Evolutionary conservation across 1,140 invertebrate species (phyloP), one percentile per base, ranked within the genome.

Genomic region (Calosoma granatense): DNA sequence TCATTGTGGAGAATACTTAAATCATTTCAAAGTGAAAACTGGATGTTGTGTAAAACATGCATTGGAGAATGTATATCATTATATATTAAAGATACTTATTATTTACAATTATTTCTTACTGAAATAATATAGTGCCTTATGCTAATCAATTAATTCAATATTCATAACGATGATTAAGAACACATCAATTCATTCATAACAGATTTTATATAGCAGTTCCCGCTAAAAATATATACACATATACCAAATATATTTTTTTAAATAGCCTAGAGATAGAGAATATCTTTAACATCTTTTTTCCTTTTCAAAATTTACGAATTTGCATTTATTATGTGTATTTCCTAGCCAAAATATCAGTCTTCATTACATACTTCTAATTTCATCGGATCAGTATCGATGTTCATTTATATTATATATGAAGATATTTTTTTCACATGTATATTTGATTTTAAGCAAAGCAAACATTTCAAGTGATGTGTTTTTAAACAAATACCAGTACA

Each of bases 161-260:
- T 47, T 30, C 9, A 47, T 47, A 36, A 36, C 26, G n/a, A 36
- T 36, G n/a, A 36, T 47, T 9, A 47, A 9, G 41, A 47, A 47
- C 41, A 47, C 15, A 36, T 36, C 26, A 36, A 36, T 36, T 36
- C n/a, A 47, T 47, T 47, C 17, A 47, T 47, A 47, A 47, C 41
- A 47, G 41, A 47, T 47, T 47, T 30, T 30, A n/a, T n/a, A n/a
- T 47, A 47, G 41, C 41, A 47, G 9, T 47, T 47, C 26, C 9
- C 41, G 41, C 41, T 47, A 47, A 47, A 47, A 47, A 47, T 47
- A 47, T 47, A 47, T 47, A 47, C 41, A 47, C 26, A 47, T 47
- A 12, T 47, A 47, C 41, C 41, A 47, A 47, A 47, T 47, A 47
- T 47, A 47, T 47, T 9, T 47, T 30, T 47, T 47, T 47, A 47